Conservation (phyloP, 2,113 vertebrate genomes). For the Indicator indicator region DNA sequence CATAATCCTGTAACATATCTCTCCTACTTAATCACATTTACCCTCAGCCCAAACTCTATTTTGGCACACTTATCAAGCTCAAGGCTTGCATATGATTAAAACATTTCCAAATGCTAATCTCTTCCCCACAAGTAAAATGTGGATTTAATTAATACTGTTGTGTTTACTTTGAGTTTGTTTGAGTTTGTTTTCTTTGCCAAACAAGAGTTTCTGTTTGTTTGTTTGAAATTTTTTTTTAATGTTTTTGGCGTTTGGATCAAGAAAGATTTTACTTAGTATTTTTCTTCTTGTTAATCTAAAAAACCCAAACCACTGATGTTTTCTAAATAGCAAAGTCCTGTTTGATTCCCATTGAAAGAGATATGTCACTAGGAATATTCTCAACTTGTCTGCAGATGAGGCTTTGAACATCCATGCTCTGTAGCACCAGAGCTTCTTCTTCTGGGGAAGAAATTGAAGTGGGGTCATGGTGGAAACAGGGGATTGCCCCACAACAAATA, state of each 20-base stretch:
- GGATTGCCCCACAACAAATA: neutral
- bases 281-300: neutral
- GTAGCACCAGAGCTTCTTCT: neutral
- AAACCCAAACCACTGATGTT: neutral
- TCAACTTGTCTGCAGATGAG: neutral
- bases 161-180: slow-evolving; percentile 44
- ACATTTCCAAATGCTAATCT: slow-evolving; percentile 52
- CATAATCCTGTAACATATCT: neutral
- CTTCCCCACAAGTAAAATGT: slow-evolving; percentile 45
- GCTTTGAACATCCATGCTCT: neutral
- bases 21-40: neutral
- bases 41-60: neutral
- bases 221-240: neutral
- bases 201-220: slow-evolving; percentile 29
- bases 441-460: neutral
- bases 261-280: slow-evolving; percentile 32
- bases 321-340: slow-evolving; percentile 10
- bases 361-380: neutral
- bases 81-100: slow-evolving; percentile 51
- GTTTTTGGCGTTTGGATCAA: slow-evolving; percentile 17
- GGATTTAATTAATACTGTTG: slow-evolving; percentile 52
- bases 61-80: slow-evolving; percentile 19
- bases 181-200: slow-evolving; percentile 32
- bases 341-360: slow-evolving; percentile 17
- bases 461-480: neutral